phyloP scores from a whole-genome alignment of 2,797 vertebrate species.

The Danio kyathit region DNA sequence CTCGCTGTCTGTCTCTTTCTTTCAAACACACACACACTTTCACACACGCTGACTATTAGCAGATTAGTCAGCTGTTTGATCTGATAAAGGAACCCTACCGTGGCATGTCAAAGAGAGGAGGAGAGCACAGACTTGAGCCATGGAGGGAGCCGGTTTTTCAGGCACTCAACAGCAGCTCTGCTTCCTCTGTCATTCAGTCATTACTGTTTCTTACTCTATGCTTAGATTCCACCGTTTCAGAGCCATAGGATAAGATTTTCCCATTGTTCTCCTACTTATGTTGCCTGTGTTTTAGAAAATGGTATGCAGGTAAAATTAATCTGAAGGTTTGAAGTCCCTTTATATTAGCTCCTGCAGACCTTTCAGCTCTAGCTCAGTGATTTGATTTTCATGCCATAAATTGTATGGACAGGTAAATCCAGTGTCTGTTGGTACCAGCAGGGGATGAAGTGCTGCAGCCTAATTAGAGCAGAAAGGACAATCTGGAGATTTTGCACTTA shows the following conservation, averaged over 20 bases:
- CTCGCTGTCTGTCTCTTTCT: conserved; percentile 12
- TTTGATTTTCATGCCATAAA: conserved; percentile 9
- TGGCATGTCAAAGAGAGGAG: conserved; percentile 10
- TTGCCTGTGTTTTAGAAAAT: conserved; percentile 12
- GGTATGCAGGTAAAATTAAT: neutral
- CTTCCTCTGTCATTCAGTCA: neutral
- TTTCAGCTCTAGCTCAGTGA: conserved; percentile 14
- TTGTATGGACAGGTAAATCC: neutral
- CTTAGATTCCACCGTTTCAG: conserved; percentile 2
- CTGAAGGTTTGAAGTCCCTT: neutral
- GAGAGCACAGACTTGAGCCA: conserved; percentile 1
- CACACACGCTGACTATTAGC: conserved; percentile 12
- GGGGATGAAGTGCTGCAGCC: neutral
- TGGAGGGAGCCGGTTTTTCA: neutral
- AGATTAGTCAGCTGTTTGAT: conserved; percentile 40
- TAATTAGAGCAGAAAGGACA: neutral
- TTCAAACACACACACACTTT: conserved; percentile 4
- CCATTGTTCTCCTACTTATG: neutral
- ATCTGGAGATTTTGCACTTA: neutral
- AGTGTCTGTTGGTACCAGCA: neutral
- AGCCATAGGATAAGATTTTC: conserved; percentile 10
- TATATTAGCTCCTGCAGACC: neutral
- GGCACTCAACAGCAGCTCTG: conserved; percentile 2
- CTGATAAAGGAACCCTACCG: conserved; percentile 23
- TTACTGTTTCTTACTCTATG: neutral